Evolutionary conservation across 64 coral and sea anemone species (phyloP).

Genomic region (Pachyseris speciosa): DNA sequence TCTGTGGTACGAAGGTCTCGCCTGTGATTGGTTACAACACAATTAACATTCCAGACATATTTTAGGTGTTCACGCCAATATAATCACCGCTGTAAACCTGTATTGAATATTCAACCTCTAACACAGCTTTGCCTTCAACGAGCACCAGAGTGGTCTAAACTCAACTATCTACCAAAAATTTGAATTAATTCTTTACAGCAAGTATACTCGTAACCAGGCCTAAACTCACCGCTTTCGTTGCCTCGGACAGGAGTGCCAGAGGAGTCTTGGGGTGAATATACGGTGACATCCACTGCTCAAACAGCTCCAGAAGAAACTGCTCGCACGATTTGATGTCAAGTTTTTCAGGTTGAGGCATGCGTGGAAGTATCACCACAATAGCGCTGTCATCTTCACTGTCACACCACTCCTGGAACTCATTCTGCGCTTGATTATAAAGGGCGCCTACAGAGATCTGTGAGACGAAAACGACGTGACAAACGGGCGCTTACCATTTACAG

Average conservation of each 20-base stretch:
- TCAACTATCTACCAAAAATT: too few relatives aligned
- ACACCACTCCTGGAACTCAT: conserved; percentile 64
- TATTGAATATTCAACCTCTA: too few relatives aligned
- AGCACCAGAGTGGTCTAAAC: too few relatives aligned
- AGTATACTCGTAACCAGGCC: neutral
- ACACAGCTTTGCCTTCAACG: too few relatives aligned
- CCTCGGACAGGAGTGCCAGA: conserved; percentile 88
- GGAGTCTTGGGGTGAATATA: conserved; percentile 97
- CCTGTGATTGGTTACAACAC: too few relatives aligned
- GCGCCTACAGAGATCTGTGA: conserved; percentile 75
- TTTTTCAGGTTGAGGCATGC: conserved; percentile 86
- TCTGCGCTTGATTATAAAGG: conserved; percentile 86
- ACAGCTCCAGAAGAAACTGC: conserved; percentile 96
- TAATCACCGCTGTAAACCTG: too few relatives aligned
- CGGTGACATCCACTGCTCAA: conserved; percentile 99
- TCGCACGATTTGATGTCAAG: conserved; percentile 95
- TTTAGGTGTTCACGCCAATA: too few relatives aligned
- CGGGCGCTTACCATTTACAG: too few relatives aligned
- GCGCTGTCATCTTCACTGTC: conserved; percentile 85
- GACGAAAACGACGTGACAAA: neutral
- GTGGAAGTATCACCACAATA: conserved; percentile 72
- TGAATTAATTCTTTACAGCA: neutral
- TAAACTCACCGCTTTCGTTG: conserved; percentile 92
- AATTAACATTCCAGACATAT: too few relatives aligned
- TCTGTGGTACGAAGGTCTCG: too few relatives aligned